These are phyloP conservation scores for Mylabris phalerata DNA, from an alignment of 1,140 invertebrate species.

Conservation along the genomic window DNA sequence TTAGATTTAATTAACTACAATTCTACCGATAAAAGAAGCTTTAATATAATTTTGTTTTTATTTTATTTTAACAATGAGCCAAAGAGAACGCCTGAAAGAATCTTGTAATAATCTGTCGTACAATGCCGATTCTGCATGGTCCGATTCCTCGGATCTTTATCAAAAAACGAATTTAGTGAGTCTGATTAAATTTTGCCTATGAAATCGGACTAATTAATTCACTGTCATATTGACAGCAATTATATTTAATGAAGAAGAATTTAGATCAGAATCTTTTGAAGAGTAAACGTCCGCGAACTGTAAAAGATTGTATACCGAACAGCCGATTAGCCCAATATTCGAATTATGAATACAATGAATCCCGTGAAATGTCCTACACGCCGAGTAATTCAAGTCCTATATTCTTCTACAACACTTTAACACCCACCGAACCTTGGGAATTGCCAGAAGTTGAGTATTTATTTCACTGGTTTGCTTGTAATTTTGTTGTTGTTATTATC, in stretches of 20 bases:
- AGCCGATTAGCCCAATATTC: conserved; percentile 36
- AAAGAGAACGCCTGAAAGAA: conserved; percentile 12
- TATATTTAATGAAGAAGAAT: conserved; percentile 2
- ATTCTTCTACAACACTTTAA: background rate
- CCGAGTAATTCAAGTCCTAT: conserved; percentile 12
- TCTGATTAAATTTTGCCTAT: background rate
- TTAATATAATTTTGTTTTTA: too few relatives aligned
- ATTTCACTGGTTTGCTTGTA: conserved; percentile 26
- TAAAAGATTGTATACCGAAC: conserved; percentile 34
- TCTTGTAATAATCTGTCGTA: conserved; percentile 21
- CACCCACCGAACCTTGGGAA: conserved; percentile 36
- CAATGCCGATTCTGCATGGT: conserved; percentile 24
- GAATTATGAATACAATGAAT: conserved; percentile 35
- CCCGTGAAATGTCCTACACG: conserved; percentile 34
- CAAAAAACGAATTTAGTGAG: conserved; percentile 25
- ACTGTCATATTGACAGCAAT: conserved; percentile 13
- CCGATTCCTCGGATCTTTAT: conserved; percentile 13
- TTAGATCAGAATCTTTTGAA: conserved; percentile 1
- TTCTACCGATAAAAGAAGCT: background rate
- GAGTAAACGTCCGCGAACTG: conserved; percentile 21
- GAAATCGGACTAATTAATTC: background rate
- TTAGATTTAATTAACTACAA: background rate
- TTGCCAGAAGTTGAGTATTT: conserved; percentile 34
- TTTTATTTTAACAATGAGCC: background rate
- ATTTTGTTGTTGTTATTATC: background rate